phyloP scores from a whole-genome alignment of 1,140 invertebrate species.

The Euura saliciscinereae region DNA sequence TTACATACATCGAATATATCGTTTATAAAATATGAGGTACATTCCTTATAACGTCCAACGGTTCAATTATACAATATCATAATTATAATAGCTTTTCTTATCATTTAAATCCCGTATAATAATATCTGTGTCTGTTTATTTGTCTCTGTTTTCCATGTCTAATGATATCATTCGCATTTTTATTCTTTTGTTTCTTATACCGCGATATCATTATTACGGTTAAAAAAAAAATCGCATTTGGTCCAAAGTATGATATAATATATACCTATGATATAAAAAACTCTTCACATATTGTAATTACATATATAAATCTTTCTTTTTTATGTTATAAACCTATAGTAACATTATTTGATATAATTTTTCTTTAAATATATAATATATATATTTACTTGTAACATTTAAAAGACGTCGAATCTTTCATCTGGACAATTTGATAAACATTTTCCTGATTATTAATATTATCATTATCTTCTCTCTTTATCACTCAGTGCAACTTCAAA shows the following conservation, averaged over 20 bases:
- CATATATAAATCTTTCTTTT: background rate
- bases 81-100: background rate
- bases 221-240: background rate
- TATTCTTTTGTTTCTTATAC: no score
- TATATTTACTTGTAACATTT: background rate
- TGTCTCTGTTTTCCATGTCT: no score
- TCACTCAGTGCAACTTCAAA: no score
- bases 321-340: background rate
- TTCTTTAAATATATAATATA: background rate
- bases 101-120: background rate
- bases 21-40: slow-evolving; percentile 9
- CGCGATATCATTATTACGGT: no score
- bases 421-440: no score
- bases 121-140: background rate
- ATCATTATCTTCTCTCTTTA: no score
- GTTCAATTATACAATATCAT: background rate
- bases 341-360: background rate
- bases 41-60: slow-evolving; percentile 7
- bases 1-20: background rate
- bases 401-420: background rate
- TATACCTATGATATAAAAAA: no score
- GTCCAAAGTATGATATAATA: background rate
- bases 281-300: no score
- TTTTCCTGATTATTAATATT: no score
- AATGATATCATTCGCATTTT: no score